These are phyloP conservation scores for Tyrophagus putrescentiae DNA, from an alignment of 1,140 invertebrate species.

Conservation along the genomic window DNA sequence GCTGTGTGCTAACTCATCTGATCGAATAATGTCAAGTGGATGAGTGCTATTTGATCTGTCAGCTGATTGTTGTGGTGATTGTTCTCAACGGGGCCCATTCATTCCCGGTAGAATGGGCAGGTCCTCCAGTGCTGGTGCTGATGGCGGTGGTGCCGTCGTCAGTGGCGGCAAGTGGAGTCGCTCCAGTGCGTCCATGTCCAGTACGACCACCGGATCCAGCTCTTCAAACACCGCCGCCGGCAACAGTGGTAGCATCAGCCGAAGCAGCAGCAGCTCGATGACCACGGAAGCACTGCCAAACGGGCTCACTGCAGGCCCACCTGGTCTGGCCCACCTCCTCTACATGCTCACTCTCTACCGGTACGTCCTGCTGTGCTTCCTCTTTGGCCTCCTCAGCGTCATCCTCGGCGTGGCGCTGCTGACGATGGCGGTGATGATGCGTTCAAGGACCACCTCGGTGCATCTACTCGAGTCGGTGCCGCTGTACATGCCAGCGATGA, in stretches of 20 bases:
- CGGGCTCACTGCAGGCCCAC: not conserved
- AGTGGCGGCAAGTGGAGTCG: not conserved
- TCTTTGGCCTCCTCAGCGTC: constrained; percentile 52
- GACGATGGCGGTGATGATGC: constrained; percentile 54
- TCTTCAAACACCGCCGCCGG: not conserved
- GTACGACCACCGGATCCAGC: not conserved
- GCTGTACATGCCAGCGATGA: constrained; percentile 58
- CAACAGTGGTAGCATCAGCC: not conserved
- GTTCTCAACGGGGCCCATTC: no score
- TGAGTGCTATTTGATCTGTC: no score
- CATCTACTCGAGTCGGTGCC: constrained; percentile 69
- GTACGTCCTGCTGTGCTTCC: constrained; percentile 57
- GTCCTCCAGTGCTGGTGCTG: no score
- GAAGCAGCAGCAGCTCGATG: not conserved
- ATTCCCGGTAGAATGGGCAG: no score
- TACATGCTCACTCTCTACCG: constrained; percentile 33
- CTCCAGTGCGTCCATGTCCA: not conserved
- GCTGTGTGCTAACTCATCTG: no score
- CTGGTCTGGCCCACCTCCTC: not conserved
- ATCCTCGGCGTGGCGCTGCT: constrained; percentile 56
- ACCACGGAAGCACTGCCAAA: not conserved
- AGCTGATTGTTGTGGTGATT: no score
- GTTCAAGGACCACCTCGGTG: constrained; percentile 59
- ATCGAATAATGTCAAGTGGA: no score
- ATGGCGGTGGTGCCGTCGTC: no score